Conservation (phyloP, 2,888 invertebrate genomes). For the Stictocephala bisonia region DNA sequence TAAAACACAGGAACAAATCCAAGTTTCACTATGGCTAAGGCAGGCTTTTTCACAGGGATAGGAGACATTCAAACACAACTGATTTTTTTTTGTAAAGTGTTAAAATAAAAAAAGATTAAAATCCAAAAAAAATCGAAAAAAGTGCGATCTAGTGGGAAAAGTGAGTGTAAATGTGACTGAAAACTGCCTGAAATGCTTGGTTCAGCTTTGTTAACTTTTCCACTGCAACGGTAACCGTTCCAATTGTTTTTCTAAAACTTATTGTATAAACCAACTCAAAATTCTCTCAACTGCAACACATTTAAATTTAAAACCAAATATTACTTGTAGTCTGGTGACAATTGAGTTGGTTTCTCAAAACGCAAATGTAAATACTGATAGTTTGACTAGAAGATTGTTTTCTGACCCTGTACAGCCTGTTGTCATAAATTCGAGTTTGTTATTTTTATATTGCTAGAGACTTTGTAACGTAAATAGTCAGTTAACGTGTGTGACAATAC, state of each 20-base stretch:
- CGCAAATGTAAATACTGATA: constrained; percentile 15
- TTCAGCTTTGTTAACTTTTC: constrained; percentile 14
- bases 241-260: background rate
- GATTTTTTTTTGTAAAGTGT: constrained; percentile 40
- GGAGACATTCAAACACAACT: constrained; percentile 29
- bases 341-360: constrained; percentile 16
- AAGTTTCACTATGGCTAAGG: constrained; percentile 38
- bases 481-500: constrained; percentile 33
- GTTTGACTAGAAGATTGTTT: background rate
- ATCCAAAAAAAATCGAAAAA: constrained; percentile 43
- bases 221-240: constrained; percentile 15
- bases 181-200: constrained; percentile 15
- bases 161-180: constrained; percentile 22
- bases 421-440: constrained; percentile 29
- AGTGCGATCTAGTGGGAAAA: constrained; percentile 4
- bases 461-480: constrained; percentile 22
- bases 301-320: background rate
- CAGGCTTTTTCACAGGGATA: constrained; percentile 53
- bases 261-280: constrained; percentile 1
- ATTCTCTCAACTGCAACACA: constrained; percentile 24
- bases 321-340: constrained; percentile 24
- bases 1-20: constrained; percentile 32
- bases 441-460: constrained; percentile 38
- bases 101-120: constrained; percentile 36
- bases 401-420: constrained; percentile 19